phyloP scores from a whole-genome alignment of 2,888 invertebrate species.

The Tetropium fuscum region DNA sequence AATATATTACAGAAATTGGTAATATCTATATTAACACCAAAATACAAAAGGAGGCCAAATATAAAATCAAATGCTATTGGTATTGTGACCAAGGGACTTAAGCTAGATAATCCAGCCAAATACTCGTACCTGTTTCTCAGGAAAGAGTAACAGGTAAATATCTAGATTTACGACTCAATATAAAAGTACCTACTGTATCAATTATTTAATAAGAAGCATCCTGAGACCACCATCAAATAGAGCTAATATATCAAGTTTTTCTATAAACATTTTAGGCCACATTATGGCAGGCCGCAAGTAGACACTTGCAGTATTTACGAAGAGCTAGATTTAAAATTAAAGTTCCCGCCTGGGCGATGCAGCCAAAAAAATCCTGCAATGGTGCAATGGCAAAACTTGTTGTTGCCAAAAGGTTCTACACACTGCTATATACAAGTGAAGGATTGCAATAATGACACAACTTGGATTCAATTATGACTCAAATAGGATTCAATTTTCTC shows the following conservation, averaged over 20 bases:
- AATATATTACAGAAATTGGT: neutral
- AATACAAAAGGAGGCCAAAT: neutral
- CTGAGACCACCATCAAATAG: neutral
- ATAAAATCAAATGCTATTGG: neutral
- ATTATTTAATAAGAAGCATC: neutral
- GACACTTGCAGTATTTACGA: conserved; percentile 11
- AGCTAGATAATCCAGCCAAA: neutral
- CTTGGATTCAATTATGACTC: neutral
- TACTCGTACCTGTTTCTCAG: neutral
- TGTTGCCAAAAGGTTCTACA: neutral
- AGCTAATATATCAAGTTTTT: conserved; percentile 7
- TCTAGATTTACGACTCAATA: neutral
- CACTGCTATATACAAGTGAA: neutral
- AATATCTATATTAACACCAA: neutral
- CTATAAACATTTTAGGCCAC: conserved; percentile 12
- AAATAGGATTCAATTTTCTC: no score
- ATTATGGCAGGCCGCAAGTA: conserved; percentile 14
- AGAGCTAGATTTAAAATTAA: conserved; percentile 18
- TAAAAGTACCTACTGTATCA: neutral
- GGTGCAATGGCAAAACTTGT: neutral
- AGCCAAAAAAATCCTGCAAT: neutral
- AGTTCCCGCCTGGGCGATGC: conserved; percentile 4
- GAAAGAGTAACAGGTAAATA: neutral
- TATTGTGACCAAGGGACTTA: neutral
- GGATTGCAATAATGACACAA: neutral